Evolutionary conservation across 2,797 vertebrate species (phyloP), one percentile per base, ranked within the genome.

Genomic region (Lacerta agilis): DNA sequence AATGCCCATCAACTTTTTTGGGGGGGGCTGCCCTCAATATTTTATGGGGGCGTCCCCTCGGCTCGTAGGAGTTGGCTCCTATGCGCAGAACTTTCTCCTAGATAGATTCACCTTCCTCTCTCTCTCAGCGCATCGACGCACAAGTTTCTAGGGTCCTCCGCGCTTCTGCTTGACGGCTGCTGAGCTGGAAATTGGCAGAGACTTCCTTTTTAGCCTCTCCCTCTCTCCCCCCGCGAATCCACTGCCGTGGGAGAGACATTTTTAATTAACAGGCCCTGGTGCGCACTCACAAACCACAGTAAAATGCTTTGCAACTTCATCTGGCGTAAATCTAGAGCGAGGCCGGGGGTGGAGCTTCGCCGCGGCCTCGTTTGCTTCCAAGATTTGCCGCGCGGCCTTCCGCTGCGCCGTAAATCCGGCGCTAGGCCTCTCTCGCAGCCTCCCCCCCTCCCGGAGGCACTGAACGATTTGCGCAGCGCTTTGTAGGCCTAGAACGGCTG

Each of bases 351-450:
- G 23, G 77, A 43, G 10, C 8, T n/a, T 25, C 25, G 9, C 17
- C 9, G 61, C 27, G 11, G 20, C 38, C 77, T 61, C 1, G 43
- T 83, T 88, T 55, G 49, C 38, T 33, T 71, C 9, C 64, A 61
- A 79, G 87, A 84, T 84, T 72, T 79, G 82, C 67, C 45, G 29
- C 27, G 38, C 7, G 66, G 33, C 58, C 49, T 82, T 77, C 78
- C 36, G 13, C 71, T n/a, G 41, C n/a, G 55, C 79, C 38, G 64
- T 81, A 85, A 79, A 82, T 85, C 15, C 72, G 66, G 18, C 55
- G 15, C 66, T 43, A 67, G 58, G 23, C 36, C 29, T 38, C 36
- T 67, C 43, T 45, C 27, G 8, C 7, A 33, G 38, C 18, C 81
- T 66, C 13, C 49, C 49, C 49, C 3, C 1, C 13, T 49, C 75